phyloP scores from a whole-genome alignment of 2,888 invertebrate species.

The Ectemnius lituratus region DNA sequence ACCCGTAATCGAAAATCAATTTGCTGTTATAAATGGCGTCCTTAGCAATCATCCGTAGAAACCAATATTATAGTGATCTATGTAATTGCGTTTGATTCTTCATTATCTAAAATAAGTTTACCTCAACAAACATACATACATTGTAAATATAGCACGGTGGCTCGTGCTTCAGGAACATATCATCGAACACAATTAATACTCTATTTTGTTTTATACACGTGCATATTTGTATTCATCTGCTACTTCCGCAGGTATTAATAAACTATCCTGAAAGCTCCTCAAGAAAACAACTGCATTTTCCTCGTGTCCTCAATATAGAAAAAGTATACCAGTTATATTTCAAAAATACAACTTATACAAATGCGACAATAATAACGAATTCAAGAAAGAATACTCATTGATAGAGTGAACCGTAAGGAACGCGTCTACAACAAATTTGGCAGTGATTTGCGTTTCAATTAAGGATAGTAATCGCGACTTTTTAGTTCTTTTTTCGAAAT shows the following conservation, averaged over 20 bases:
- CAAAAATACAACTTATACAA: not conserved
- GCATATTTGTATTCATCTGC: conserved; percentile 18
- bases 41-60: no score
- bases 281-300: no score
- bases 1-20: no score
- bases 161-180: conserved; percentile 52
- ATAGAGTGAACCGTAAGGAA: not conserved
- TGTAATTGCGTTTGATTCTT: not conserved
- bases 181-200: conserved; percentile 39
- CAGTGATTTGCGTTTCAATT: no score
- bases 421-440: no score
- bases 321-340: no score
- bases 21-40: no score
- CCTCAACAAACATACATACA: conserved; percentile 18
- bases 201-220: conserved; percentile 48
- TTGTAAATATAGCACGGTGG: conserved; percentile 26
- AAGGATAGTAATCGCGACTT: no score
- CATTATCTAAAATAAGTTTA: not conserved
- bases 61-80: not conserved
- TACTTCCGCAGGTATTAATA: conserved; percentile 30
- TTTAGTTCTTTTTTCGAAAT: not conserved
- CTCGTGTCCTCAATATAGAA: no score
- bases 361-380: not conserved
- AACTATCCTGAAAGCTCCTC: not conserved
- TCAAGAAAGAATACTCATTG: not conserved